Evolutionary conservation across 2,797 vertebrate genomes (phyloP).

Genomic region (Enteromius fasciolatus): DNA sequence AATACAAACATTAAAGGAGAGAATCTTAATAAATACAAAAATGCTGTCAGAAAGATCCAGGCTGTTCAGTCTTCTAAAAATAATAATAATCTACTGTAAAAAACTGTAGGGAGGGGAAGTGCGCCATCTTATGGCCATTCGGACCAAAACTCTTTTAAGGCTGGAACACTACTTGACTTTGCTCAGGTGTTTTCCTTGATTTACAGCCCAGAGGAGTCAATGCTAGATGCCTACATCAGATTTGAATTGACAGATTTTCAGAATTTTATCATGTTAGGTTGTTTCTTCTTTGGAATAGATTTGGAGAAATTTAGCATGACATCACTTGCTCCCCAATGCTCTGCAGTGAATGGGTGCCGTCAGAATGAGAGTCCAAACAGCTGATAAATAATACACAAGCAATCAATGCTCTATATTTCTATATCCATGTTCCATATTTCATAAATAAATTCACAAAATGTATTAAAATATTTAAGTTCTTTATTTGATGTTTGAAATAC

Average conservation of each 20-base stretch:
- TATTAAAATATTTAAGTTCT: background rate
- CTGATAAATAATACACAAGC: background rate
- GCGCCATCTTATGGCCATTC: conserved; percentile 15
- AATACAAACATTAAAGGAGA: background rate
- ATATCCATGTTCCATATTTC: background rate
- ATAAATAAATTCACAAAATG: conserved; percentile 1
- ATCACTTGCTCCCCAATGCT: background rate
- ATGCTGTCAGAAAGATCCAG: background rate
- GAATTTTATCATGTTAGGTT: background rate
- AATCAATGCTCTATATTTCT: too few species aligned
- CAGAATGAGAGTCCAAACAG: background rate
- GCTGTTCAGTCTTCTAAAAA: background rate
- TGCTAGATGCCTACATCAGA: background rate
- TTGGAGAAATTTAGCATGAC: background rate
- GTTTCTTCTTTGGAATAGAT: background rate
- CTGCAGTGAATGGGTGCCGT: background rate
- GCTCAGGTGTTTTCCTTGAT: background rate
- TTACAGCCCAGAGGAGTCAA: background rate
- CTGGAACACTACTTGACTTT: background rate
- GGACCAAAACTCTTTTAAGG: background rate
- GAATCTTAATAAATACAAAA: background rate
- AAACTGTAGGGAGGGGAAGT: background rate
- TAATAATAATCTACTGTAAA: background rate
- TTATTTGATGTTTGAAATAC: conserved; percentile 25
- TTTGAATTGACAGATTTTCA: background rate